Evolutionary conservation across 2,888 invertebrate species (phyloP), one percentile per base, ranked within the genome.

Genomic region (Tuberolachnus salignus): DNA sequence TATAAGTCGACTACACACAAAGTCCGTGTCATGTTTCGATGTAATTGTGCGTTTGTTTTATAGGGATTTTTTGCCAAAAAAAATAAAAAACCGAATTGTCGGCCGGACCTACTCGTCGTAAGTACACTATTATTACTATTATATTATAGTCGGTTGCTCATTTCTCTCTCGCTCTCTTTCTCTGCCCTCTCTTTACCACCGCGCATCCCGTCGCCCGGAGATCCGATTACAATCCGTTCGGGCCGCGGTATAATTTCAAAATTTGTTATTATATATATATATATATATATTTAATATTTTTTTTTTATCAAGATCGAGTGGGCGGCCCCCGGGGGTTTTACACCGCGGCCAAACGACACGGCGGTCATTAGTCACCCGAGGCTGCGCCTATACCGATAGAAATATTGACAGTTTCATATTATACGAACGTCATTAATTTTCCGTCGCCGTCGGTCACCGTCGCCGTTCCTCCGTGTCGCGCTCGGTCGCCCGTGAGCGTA

Each of bases 281-380:
- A n/a, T n/a, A n/a, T n/a, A n/a, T n/a, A n/a, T n/a, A n/a, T n/a
- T n/a, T n/a, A n/a, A n/a, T n/a, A 4, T 34, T 34, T 34, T 34
- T 34, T 34, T 34, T 34, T 75, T 75, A 75, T 75, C 75, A 75
- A 34, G 75, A 75, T 75, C 66, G 64, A 66, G 75, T 75, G 66
- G 75, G 75, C 75, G 75, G 53, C 66, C 75, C 66, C 75, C 75
- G 75, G 75, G 66, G 75, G 75, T 75, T 66, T 57, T 21, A 51
- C 67, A 34, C 53, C 14, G 75, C 75, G 75, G 55, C 75, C 19
- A 75, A 75, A 75, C 55, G 66, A 19, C 66, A 75, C 34, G 6
- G 6, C 34, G 53, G 75, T 75, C 75, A 75, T 75, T 67, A 75
- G 75, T 75, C 75, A 75, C 75, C 66, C 14, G 66, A 55, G 55